These are phyloP conservation scores for Pectinophora gossypiella DNA, from an alignment of 1,140 invertebrate genomes.

Conservation along the genomic window DNA sequence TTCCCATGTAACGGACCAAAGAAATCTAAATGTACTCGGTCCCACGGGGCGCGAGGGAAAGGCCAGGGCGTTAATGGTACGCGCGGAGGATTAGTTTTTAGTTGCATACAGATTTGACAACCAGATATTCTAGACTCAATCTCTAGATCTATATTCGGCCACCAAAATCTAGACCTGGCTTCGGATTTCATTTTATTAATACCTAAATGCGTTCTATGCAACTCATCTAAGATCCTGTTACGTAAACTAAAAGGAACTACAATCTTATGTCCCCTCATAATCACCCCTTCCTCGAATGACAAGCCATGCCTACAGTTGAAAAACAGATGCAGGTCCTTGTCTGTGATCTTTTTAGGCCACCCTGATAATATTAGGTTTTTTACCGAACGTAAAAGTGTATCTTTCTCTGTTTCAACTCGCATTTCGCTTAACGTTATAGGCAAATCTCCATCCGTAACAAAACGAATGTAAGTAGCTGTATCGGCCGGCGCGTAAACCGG, in stretches of 20 bases:
- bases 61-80: background rate
- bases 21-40: slow-evolving; percentile 1
- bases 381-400: background rate
- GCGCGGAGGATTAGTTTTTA: background rate
- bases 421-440: background rate
- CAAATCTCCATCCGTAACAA: slow-evolving; percentile 1
- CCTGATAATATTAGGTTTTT: background rate
- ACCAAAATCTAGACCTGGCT: slow-evolving; percentile 7
- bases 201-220: slow-evolving; percentile 9
- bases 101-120: slow-evolving; percentile 12
- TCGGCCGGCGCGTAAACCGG: background rate
- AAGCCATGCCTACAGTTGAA: slow-evolving; percentile 4
- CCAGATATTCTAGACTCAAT: slow-evolving; percentile 4
- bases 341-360: background rate
- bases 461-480: background rate
- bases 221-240: slow-evolving; percentile 2
- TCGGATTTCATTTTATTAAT: slow-evolving; percentile 9
- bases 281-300: background rate
- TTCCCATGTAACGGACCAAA: background rate
- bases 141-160: slow-evolving; percentile 8
- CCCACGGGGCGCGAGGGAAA: background rate
- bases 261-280: slow-evolving; percentile 9
- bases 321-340: background rate
- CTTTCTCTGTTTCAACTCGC: background rate
- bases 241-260: background rate